These are phyloP conservation scores for Idris sp. DNA, from an alignment of 1,140 invertebrate species.

Conservation along the genomic window DNA sequence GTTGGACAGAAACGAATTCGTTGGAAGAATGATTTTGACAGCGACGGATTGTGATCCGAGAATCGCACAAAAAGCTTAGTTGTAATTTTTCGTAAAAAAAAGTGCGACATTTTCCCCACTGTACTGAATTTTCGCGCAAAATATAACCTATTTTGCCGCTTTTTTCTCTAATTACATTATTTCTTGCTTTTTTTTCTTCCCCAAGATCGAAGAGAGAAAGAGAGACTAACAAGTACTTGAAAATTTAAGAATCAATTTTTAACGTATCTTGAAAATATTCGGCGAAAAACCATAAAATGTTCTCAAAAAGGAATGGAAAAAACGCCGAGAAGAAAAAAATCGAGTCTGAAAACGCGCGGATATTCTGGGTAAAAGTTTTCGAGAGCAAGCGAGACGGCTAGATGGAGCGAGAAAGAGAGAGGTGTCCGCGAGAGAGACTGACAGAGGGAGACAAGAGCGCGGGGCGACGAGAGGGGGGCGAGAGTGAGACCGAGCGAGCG, in stretches of 20 bases:
- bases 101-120: no score
- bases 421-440: constrained; percentile 12
- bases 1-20: constrained; percentile 18
- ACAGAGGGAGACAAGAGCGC: background rate
- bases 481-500: constrained; percentile 7
- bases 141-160: no score
- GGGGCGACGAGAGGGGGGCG: background rate
- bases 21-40: constrained; percentile 9
- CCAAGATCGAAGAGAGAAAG: background rate
- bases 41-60: constrained; percentile 19
- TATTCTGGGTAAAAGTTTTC: constrained; percentile 42
- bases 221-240: background rate
- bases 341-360: constrained; percentile 41
- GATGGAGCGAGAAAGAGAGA: constrained; percentile 3
- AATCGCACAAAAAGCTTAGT: constrained; percentile 5
- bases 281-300: constrained; percentile 31
- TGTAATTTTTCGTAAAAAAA: no score
- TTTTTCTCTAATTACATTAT: no score
- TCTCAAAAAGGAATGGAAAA: constrained; percentile 22
- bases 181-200: background rate
- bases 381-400: constrained; percentile 14
- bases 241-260: constrained; percentile 10
- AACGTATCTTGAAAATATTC: constrained; percentile 19
- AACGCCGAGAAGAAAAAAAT: constrained; percentile 17
- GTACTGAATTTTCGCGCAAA: no score